Evolutionary conservation across 2,113 vertebrate genomes (phyloP).

Genomic region (Pelecanoides urinatrix): DNA sequence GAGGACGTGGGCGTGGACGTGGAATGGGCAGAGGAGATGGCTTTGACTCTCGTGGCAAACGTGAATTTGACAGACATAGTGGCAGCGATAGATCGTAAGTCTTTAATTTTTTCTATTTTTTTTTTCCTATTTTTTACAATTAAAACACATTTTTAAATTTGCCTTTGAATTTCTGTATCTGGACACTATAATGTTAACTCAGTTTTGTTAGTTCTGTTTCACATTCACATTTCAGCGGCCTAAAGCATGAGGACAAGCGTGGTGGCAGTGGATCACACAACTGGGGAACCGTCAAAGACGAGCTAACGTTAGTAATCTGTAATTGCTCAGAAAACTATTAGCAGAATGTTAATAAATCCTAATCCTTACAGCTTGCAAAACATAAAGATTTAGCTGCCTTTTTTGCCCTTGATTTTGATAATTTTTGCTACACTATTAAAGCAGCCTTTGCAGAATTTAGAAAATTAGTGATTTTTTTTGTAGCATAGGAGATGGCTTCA

Average conservation of each 20-base stretch:
- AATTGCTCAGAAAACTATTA: neutral
- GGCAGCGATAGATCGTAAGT: constrained; percentile 98
- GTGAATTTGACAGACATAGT: constrained; percentile 97
- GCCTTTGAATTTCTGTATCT: constrained; percentile 58
- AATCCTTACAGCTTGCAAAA: neutral
- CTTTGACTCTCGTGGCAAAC: constrained; percentile 95
- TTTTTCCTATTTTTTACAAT: neutral
- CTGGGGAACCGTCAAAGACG: constrained; percentile 99
- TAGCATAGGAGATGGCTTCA: rapidly evolving
- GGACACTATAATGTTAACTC: constrained; percentile 82
- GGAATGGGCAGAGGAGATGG: constrained; percentile 92
- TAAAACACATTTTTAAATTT: neutral
- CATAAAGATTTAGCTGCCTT: neutral
- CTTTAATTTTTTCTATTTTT: neutral
- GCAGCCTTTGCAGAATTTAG: neutral
- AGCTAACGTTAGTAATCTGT: constrained; percentile 86
- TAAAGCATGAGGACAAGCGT: constrained; percentile 96
- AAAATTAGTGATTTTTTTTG: neutral
- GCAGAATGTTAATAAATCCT: neutral
- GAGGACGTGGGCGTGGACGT: constrained; percentile 89
- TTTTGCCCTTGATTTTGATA: neutral
- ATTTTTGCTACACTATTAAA: neutral
- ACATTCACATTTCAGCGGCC: constrained; percentile 91
- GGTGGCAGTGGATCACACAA: constrained; percentile 98
- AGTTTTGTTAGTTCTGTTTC: constrained; percentile 90